phyloP scores from a whole-genome alignment of 2,113 vertebrate genomes.

The Caranx ignobilis region DNA sequence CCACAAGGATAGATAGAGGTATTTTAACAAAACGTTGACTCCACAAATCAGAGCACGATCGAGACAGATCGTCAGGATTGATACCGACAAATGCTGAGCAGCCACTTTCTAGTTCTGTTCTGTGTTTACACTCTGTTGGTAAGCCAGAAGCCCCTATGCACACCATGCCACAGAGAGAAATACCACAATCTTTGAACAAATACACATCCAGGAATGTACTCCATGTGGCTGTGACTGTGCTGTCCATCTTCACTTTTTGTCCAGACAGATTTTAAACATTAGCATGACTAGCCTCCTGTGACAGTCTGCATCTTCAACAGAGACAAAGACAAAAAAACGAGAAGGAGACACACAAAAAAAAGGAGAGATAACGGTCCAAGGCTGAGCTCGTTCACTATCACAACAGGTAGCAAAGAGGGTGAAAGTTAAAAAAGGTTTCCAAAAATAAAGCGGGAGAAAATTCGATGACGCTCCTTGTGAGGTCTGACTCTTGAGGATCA shows the following conservation, averaged over 20 bases:
- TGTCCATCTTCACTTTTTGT: conserved; percentile 8
- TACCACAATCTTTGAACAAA: neutral
- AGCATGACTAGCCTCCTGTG: neutral
- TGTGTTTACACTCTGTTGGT: conserved; percentile 11
- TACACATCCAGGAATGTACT: conserved; percentile 3
- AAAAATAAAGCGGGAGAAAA: neutral
- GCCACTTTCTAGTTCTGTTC: conserved; percentile 31
- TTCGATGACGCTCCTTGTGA: neutral
- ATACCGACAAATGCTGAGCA: conserved; percentile 19
- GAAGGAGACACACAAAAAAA: too few relatives aligned
- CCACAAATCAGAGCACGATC: conserved; percentile 18
- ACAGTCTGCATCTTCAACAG: conserved; percentile 5
- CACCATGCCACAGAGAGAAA: conserved; percentile 16
- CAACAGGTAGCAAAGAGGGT: neutral
- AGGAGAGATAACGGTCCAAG: neutral
- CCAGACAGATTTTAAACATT: neutral
- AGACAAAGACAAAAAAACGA: neutral
- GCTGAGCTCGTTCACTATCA: neutral
- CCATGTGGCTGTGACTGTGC: neutral
- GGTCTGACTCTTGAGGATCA: conserved; percentile 8
- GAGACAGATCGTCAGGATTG: conserved; percentile 6
- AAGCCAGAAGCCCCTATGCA: conserved; percentile 12
- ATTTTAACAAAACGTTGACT: conserved; percentile 38
- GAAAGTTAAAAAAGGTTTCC: neutral
- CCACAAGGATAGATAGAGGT: neutral